Percentiles rank a stretch among this genome's conserved stretches.
These are phyloP conservation scores for Eurois occulta DNA, from an alignment of 2,888 invertebrate genomes.

Conservation along the genomic window DNA sequence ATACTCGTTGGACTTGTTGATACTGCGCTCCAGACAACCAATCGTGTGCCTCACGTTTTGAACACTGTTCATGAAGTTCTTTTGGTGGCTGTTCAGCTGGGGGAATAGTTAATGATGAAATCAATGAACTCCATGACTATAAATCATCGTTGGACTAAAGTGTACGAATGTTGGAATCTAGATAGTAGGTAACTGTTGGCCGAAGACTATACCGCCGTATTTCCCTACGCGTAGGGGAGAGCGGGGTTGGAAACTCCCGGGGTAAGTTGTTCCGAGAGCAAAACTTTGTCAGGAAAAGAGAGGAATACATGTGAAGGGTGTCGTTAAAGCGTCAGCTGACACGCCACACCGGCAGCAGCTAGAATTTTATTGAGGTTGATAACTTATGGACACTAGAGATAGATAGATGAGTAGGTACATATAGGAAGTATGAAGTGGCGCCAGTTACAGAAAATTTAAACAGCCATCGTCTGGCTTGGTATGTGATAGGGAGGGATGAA, in stretches of 20 bases:
- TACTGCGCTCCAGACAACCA: constrained; percentile 77
- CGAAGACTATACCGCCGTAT: background rate
- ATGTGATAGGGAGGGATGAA: background rate
- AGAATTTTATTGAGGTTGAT: background rate
- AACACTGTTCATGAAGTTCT: constrained; percentile 78
- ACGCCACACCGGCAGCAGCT: background rate
- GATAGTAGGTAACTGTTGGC: background rate
- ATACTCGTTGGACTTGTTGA: constrained; percentile 79
- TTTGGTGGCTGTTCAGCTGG: constrained; percentile 68
- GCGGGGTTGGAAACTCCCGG: background rate
- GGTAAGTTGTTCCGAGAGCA: background rate
- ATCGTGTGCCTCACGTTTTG: constrained; percentile 80
- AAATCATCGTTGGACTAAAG: background rate
- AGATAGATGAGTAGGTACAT: background rate
- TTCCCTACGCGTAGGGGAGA: background rate
- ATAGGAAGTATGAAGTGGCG: background rate
- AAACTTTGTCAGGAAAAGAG: background rate
- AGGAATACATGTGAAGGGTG: background rate
- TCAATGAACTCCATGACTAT: background rate
- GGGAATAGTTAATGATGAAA: constrained; percentile 1
- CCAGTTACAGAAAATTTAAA: background rate
- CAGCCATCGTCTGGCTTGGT: background rate
- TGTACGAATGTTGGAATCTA: background rate
- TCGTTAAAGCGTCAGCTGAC: background rate
- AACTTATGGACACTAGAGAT: background rate